Conservation (phyloP, 2,797 vertebrate genomes). For the Champsocephalus esox region DNA sequence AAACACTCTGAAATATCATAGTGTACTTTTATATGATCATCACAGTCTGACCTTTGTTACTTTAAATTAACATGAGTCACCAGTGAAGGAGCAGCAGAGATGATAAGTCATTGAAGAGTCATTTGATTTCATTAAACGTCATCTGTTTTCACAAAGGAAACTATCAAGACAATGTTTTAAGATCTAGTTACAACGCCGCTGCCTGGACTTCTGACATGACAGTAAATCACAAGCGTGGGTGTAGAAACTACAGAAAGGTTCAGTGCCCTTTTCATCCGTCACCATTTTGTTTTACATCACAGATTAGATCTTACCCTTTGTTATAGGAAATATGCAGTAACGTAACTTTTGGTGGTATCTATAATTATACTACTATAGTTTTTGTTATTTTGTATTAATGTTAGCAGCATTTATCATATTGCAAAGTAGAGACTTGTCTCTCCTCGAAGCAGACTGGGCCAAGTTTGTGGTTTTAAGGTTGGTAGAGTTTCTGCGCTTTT, state of each 20-base stretch:
- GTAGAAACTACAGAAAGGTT: not conserved
- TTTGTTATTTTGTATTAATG: slow-evolving; percentile 20
- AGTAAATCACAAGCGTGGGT: slow-evolving; percentile 28
- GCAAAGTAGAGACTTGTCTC: slow-evolving; percentile 31
- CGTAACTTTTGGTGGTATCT: slow-evolving; percentile 1
- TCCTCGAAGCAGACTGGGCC: slow-evolving; percentile 28
- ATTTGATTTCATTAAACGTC: slow-evolving; percentile 11
- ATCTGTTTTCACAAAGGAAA: not conserved
- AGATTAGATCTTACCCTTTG: slow-evolving; percentile 9
- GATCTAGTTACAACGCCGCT: slow-evolving; percentile 35
- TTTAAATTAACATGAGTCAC: slow-evolving; percentile 29
- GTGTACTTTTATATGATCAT: slow-evolving; percentile 18
- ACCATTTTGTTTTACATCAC: slow-evolving; percentile 12
- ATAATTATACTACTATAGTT: not conserved
- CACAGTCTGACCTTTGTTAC: slow-evolving; percentile 25
- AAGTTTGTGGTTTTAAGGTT: slow-evolving; percentile 50
- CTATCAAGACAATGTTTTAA: not conserved
- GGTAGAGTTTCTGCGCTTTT: slow-evolving; percentile 39
- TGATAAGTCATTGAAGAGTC: not conserved
- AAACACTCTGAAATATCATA: slow-evolving; percentile 18
- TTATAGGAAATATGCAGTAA: slow-evolving; percentile 2
- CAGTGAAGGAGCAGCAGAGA: not conserved
- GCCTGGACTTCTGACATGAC: slow-evolving; percentile 15
- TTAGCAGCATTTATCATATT: slow-evolving; percentile 7
- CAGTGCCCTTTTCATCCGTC: slow-evolving; percentile 25